Evolutionary conservation across 2,113 vertebrate species (phyloP), one percentile per base, ranked within the genome.

Genomic region (Onychostoma macrolepis): DNA sequence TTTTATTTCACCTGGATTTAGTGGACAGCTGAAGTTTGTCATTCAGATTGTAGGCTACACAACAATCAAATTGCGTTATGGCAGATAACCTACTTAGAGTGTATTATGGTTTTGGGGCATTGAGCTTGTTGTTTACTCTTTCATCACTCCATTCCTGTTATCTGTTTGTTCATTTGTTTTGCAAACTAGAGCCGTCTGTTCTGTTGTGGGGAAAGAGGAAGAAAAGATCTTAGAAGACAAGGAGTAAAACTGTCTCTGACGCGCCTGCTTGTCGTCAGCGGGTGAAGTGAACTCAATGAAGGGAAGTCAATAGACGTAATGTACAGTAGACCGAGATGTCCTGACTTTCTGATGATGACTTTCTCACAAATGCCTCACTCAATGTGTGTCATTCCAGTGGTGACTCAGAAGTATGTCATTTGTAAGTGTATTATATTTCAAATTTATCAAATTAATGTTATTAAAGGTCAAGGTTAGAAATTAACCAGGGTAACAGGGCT

Each of bases 161-260:
- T 91, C 93, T 91, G 92, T 94, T 94, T 95, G 94, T 94, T 94
- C 92, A 92, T 94, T 94, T 95, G 94, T 95, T 95, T 95, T 94
- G 93, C 93, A 93, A 94, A 95, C 92, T 90, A 89, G 90, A 93
- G 88, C 94, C 94, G 94, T 93, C 93, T 95, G 95, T 94, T 95
- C 91, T 90, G 92, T 92, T 89, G 88, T 91, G 93, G 92, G 92
- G 91, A 92, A 92, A 93, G 56, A 91, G 90, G 89, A 88, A 90
- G 92, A 90, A 91, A 87, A 90, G 90, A 93, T 91, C n/a, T 26
- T 58, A 63, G 65, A 86, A 75, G 74, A 83, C 84, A 77, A n/a
- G 75, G 21, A 13, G 30, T 17, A 80, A 65, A 45, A 71, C 43
- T 72, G 85, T 50, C 85, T 50, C 67, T 82, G 85, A 82, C 71